Conservation (phyloP, 1,140 invertebrate species). For the Andrena cerasifolii region DNA sequence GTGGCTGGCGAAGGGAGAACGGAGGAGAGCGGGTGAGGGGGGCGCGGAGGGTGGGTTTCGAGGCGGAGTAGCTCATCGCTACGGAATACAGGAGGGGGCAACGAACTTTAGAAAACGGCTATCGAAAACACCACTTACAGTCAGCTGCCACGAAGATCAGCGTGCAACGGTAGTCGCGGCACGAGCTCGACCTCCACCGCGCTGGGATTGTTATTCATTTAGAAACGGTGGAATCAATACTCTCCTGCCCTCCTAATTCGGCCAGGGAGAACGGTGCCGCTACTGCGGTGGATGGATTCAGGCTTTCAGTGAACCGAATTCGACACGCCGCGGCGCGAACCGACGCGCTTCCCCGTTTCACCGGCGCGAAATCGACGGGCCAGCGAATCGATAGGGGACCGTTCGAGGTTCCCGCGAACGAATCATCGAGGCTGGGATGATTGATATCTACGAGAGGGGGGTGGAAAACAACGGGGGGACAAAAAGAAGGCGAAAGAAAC, state of each 20-base stretch:
- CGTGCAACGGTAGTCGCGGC: slow-evolving; percentile 71
- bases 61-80: neutral
- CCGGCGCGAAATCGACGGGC: neutral
- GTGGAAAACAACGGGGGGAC: slow-evolving; percentile 7
- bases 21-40: too few relatives aligned
- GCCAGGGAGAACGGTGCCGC: slow-evolving; percentile 6
- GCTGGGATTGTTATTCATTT: slow-evolving; percentile 77
- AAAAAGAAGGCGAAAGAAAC: neutral
- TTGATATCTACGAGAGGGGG: slow-evolving; percentile 5
- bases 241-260: slow-evolving; percentile 48
- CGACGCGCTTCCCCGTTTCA: neutral
- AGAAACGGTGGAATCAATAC: slow-evolving; percentile 56
- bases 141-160: slow-evolving; percentile 75
- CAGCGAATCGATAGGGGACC: slow-evolving; percentile 22
- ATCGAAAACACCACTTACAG: slow-evolving; percentile 70
- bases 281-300: neutral
- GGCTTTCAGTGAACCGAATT: neutral
- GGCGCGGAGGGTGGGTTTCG: neutral
- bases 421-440: slow-evolving; percentile 40
- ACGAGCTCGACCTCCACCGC: slow-evolving; percentile 76
- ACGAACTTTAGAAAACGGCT: slow-evolving; percentile 39
- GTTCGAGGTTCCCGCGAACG: slow-evolving; percentile 25
- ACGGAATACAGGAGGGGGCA: slow-evolving; percentile 19
- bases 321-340: neutral
- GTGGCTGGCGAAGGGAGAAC: neutral